Evolutionary conservation across 2,888 invertebrate genomes (phyloP).

Genomic region (Vannuccia rotundouncinata): DNA sequence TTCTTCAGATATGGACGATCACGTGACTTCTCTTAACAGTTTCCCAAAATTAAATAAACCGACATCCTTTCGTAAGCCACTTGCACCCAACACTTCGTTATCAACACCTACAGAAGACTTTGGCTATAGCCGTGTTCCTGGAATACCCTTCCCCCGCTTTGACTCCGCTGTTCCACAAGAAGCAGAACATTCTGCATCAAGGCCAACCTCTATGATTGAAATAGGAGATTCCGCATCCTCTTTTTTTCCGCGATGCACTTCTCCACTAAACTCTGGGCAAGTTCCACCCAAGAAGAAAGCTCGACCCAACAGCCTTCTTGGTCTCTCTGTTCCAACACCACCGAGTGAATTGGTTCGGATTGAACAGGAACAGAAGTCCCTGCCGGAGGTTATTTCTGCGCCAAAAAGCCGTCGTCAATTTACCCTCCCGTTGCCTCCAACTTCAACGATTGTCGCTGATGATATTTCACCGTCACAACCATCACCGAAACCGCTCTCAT

Average conservation of each 20-base stretch:
- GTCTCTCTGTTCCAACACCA: not conserved
- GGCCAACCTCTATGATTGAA: not conserved
- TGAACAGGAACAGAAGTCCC: not conserved
- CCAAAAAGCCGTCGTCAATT: not conserved
- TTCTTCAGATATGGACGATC: not conserved
- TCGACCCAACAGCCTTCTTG: not conserved
- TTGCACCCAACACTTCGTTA: not conserved
- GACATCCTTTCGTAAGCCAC: not conserved
- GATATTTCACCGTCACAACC: not conserved
- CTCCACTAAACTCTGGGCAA: not conserved
- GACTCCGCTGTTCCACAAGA: not conserved
- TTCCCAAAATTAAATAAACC: not conserved
- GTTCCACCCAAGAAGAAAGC: conserved; percentile 29
- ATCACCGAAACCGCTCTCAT: not conserved
- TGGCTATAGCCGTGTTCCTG: not conserved
- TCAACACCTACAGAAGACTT: not conserved
- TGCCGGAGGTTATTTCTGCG: not conserved
- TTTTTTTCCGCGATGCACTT: not conserved
- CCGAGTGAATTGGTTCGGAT: not conserved
- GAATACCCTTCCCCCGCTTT: not conserved
- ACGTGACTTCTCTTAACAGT: not conserved
- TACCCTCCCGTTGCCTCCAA: not conserved
- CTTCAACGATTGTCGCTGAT: not conserved
- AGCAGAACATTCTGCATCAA: not conserved
- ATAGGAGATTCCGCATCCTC: not conserved